Evolutionary conservation across 2,113 vertebrate genomes (phyloP).

Genomic region (Engraulis encrasicolus): DNA sequence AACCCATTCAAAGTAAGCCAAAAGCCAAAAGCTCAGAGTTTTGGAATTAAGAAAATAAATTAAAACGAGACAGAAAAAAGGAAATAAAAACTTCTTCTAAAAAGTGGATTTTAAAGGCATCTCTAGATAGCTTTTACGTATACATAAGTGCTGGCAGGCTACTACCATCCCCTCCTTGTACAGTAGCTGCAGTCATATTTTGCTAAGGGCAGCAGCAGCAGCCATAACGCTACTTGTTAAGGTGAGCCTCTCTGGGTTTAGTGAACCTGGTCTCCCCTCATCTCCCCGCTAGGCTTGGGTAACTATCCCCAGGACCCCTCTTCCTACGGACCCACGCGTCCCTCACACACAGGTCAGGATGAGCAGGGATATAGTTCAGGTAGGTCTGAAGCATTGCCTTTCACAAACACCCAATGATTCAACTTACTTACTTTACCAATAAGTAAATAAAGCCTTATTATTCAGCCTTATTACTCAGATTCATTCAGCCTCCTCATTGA

Average conservation of each 20-base stretch:
- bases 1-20: background rate
- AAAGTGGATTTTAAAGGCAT: conserved; percentile 46
- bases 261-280: conserved; percentile 86
- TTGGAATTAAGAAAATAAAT: background rate
- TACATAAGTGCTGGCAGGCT: no score
- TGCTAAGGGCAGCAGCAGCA: no score
- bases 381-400: conserved; percentile 82
- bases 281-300: conserved; percentile 87
- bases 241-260: conserved; percentile 77
- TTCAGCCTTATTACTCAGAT: background rate
- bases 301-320: conserved; percentile 87
- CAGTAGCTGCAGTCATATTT: no score
- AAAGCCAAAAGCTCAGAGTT: background rate
- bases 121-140: conserved; percentile 46
- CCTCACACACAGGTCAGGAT: conserved; percentile 90
- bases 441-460: background rate
- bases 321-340: conserved; percentile 87
- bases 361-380: conserved; percentile 88
- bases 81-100: background rate
- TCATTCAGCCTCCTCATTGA: no score
- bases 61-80: background rate
- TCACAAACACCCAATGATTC: conserved; percentile 65
- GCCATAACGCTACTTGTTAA: conserved; percentile 56
- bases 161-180: conserved; percentile 13
- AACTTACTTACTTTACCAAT: no score